Evolutionary conservation across 2,113 vertebrate genomes (phyloP), one percentile per base, ranked within the genome.

Genomic region (Labrus mixtus): DNA sequence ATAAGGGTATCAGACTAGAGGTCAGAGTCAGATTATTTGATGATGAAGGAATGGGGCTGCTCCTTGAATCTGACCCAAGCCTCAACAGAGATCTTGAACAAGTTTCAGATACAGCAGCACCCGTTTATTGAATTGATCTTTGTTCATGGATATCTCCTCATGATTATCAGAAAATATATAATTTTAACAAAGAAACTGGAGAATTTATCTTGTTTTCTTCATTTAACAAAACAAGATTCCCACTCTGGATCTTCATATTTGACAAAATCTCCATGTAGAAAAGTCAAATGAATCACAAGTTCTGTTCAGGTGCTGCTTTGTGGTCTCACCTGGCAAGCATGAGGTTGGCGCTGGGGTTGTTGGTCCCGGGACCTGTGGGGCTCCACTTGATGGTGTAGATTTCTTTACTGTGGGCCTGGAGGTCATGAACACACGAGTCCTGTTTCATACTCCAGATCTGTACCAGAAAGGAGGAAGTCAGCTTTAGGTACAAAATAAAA

Each of bases 381-480:
- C 98, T 99, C 98, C 98, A 99, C 90, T 99, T 99, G 93, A 99
- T 99, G 90, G 98, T 99, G 94, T 99, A 99, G 92, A 99, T 99
- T 95, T 99, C 98, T 95, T 99, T 99, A 93, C 96, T 99, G 94
- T 99, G 98, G 87, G 98, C 98, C 95, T 99, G 98, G 79, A 99
- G 95, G 92, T 99, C 98, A 79, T 99, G 98, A 89, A 99, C 98
- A 92, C 98, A 99, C 48, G 89, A 94, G 89, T 99, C 98, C 94
- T 99, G 98, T 79, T 99, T 99, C 97, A 99, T 99, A 93, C 97
- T 99, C 98, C 98, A 99, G 86, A 99, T 99, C 98, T 99, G 29
- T 7, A 8, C 10, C 39, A 53, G 39, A 78, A 43, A 58, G 41
- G 8, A 39, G 25, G 69, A 54, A 13, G 41, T 5, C n/a, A 22